A percentile compares a stretch with the other conserved stretches of the same genome.
Evolutionary conservation across 2,113 vertebrate genomes (phyloP).

Genomic region (Poicephalus gulielmi): DNA sequence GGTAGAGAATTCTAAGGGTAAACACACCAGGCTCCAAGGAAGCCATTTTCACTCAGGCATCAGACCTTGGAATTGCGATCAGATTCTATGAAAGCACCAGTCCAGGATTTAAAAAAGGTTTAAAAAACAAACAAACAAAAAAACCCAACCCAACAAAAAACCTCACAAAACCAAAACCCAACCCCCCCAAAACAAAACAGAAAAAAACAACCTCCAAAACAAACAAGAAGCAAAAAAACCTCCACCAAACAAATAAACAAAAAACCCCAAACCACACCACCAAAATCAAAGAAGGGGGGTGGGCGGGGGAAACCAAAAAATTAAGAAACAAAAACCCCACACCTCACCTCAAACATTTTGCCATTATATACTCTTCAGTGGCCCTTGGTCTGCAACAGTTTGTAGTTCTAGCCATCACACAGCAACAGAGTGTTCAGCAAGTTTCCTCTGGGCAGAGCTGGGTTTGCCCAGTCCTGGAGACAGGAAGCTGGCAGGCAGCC

Average conservation of each 20-base stretch:
- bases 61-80: background rate
- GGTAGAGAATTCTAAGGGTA: background rate
- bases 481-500: background rate
- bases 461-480: background rate
- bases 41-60: background rate
- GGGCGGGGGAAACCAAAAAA: too few relatives aligned
- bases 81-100: background rate
- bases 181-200: background rate
- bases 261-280: background rate
- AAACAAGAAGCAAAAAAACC: background rate
- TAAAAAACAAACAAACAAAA: background rate
- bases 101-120: background rate
- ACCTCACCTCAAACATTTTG: background rate
- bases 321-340: background rate
- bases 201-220: background rate
- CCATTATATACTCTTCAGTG: rapidly evolving
- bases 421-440: rapidly evolving
- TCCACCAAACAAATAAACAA: background rate
- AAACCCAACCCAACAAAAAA: background rate
- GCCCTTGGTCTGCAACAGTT: background rate
- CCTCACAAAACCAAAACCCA: background rate
- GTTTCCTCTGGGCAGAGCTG: background rate
- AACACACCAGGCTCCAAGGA: background rate
- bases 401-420: background rate
- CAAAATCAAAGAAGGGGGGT: background rate